A percentile compares a stretch with the other conserved stretches of the same genome.
phyloP scores from a whole-genome alignment of 2,113 vertebrate species.

The Sinosuthora webbiana region DNA sequence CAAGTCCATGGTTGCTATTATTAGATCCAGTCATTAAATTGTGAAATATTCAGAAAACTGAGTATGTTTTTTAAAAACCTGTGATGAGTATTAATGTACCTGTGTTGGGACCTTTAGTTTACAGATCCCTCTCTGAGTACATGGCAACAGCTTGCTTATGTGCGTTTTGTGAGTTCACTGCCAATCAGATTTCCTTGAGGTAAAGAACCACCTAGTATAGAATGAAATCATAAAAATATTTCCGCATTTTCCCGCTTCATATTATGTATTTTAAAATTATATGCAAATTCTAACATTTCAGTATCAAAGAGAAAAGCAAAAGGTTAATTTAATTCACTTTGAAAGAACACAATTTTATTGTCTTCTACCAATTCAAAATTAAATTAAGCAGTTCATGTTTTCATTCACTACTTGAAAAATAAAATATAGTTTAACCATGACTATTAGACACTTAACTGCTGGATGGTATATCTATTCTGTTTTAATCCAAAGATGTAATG shows the following conservation, averaged over 20 bases:
- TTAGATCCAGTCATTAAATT: background rate
- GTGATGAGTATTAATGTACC: background rate
- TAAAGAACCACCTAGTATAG: background rate
- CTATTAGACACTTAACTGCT: conserved; percentile 8
- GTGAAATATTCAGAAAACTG: background rate
- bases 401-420: conserved; percentile 69
- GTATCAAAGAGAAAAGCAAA: conserved; percentile 56
- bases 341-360: conserved; percentile 63
- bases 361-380: conserved; percentile 38
- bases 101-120: background rate
- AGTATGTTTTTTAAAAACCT: background rate
- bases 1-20: background rate
- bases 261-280: conserved; percentile 1
- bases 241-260: background rate
- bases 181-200: background rate
- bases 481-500: conserved; percentile 11
- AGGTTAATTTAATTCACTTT: conserved; percentile 72
- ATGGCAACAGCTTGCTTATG: background rate
- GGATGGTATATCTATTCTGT: background rate
- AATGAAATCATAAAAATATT: background rate
- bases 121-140: background rate
- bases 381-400: conserved; percentile 54
- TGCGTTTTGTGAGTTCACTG: background rate
- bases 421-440: conserved; percentile 2
- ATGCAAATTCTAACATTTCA: background rate